Evolutionary conservation across 37 sponge, comb jelly and placozoan species (phyloP), one percentile per base, ranked within the genome.

Genomic region (Cliona cf. orientalis): DNA sequence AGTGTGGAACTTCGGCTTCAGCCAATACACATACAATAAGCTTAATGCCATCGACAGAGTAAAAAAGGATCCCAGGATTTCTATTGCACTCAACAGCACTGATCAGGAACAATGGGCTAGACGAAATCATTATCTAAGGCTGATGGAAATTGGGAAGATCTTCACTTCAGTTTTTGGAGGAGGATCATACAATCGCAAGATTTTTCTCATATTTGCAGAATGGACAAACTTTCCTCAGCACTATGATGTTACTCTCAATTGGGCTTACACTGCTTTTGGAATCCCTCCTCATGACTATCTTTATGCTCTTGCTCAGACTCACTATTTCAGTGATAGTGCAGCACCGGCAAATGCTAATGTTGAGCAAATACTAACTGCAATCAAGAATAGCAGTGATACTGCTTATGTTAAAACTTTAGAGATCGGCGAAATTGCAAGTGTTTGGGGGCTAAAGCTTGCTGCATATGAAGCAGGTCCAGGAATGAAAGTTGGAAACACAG

Each of bases 1-100:
- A 65, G 76, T 75, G 60, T 75, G 76, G 76, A 75, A 75, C 76
- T 75, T 75, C 65, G 76, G 76, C 66, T 75, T 75, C 57, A 29
- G 23, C 31, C 76, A 75, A 32, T 75, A 75, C 26, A 53, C 37
- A 23, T 75, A 25, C 25, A 75, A 75, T 25, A 46, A 75, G 76
- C 57, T 53, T 6, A 53, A 46, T 53, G 76, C 76, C n/a, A 64
- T 61, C 17, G 73, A 63, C 19, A 63, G 66, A 14, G 49, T 44
- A 41, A 71, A 71, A 44, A 46, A 71, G 29, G 73, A 71, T 44
- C 45, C 45, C 17, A 46, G 17, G 46, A 71, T 71, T 17, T 9
- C 73, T 9, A 71, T 71, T 12, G 73, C 73, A 63, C 7, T 63
- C 23, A 75, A 75, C 61, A 14, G 25, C 9, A 53, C 76, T 14